Base-by-base conservation (phyloP, 2,797 vertebrate species). In the Rallus crepitans region DNA sequence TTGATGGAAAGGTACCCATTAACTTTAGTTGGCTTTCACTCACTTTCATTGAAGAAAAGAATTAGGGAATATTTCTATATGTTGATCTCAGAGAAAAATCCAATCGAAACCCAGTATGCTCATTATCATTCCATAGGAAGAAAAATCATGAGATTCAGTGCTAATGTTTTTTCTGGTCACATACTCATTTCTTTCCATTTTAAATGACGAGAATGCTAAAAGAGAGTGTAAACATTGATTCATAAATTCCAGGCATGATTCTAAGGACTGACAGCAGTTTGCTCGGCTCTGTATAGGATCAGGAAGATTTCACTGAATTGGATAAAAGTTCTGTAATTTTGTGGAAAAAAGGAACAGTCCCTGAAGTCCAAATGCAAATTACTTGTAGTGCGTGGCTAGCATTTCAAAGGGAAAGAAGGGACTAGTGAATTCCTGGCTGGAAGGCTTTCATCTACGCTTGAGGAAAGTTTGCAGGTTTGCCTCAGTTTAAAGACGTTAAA, bases 201-300 rank as follows among this genome's bases (percentile, higher is more conserved):
- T 92, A 87, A 81, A 82, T 3, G 6, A 85, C 40, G 21, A 90
- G 64, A 82, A 85, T 56, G 48, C 61, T 80, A 82, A 97, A 87
- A 2, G 0, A 94, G 53, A 95, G 60, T 52, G 35, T 87, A 89
- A 94, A 59, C 45, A 48, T 73, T 95, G 73, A 88, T 93, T 96
- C 42, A 19, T 89, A 84, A 94, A 94, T 96, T 96, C 96, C 96
- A 97, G 97, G 95, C 96, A 97, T 97, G 97, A 96, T 85, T 96
- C 30, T 90, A 82, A 87, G 78, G 82, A 79, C 52, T 92, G 83
- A 27, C 82, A 93, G 81, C 53, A 90, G 53, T 64, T 88, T 92
- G 18, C 31, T 69, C 33, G 57, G 35, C 56, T 73, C 27, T 24
- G 72, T 61, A 52, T 42, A 94, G 52, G n/a, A 39, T 70, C 12